phyloP scores from a whole-genome alignment of 1,140 invertebrate genomes.

The Papilio machaon region DNA sequence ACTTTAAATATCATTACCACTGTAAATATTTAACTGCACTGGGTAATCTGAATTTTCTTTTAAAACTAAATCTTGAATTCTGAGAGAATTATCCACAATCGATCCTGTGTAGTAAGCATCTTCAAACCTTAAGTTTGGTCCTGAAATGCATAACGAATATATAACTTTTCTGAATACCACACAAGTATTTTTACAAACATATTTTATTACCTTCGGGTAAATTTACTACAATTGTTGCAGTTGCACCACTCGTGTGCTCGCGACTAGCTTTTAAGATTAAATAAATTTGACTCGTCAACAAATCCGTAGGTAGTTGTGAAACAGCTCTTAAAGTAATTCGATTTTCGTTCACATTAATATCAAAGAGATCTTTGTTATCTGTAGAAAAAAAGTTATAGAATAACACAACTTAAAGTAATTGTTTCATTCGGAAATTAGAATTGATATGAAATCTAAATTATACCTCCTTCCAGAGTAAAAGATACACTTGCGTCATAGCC shows the following conservation, averaged over 20 bases:
- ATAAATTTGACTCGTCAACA: conserved; percentile 52
- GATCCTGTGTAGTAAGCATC: conserved; percentile 47
- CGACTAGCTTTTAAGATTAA: conserved; percentile 59
- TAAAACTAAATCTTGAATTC: conserved; percentile 45
- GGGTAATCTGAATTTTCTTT: conserved; percentile 50
- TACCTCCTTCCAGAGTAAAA: conserved; percentile 62
- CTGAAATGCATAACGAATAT: conserved; percentile 43
- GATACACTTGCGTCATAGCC: conserved; percentile 60
- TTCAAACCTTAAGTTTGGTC: conserved; percentile 48
- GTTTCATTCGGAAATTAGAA: conserved; percentile 26
- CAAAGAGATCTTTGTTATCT: conserved; percentile 59
- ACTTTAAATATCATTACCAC: conserved; percentile 40
- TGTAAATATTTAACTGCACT: conserved; percentile 43
- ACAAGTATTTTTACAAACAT: background rate
- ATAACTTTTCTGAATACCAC: background rate
- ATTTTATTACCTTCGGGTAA: conserved; percentile 62
- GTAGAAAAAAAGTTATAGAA: conserved; percentile 40
- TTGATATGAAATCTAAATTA: background rate
- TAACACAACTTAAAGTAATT: conserved; percentile 18
- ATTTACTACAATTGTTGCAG: conserved; percentile 58
- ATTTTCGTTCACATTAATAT: conserved; percentile 47
- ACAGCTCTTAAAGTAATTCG: conserved; percentile 48
- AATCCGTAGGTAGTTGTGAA: conserved; percentile 46
- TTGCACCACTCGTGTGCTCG: conserved; percentile 59
- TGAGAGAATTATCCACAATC: conserved; percentile 53